Evolutionary conservation across 2,888 invertebrate genomes (phyloP), one percentile per base, ranked within the genome.

Genomic region (Uropetala carovei): DNA sequence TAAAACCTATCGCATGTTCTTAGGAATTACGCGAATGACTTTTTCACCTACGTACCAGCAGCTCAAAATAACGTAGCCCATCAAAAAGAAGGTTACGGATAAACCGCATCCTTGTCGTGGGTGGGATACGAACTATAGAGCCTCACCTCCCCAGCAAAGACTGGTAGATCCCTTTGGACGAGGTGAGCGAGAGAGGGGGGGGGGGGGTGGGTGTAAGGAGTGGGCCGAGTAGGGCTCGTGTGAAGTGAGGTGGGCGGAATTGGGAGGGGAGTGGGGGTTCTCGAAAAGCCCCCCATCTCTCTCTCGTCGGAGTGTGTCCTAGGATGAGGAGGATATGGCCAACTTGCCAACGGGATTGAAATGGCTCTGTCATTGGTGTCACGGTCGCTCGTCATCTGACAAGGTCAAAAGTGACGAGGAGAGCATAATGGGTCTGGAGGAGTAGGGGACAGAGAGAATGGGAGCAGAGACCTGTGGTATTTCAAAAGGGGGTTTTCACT

Each of bases 291-390:
- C 22, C 13, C 68, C n/a, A 18, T 68, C 43, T 43, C 75, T 27
- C 75, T 75, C 13, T 22, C n/a, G 22, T 68, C 18, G 68, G 22
- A 68, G 68, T 3, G 43, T 27, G 27, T 11, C 75, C 75, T 75
- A 75, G 75, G 75, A 75, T 75, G 75, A 75, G 27, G 75, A 75
- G 27, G 75, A 75, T 75, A 75, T 22, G 75, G 27, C 75, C 75
- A 75, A 75, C 75, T 27, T 27, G 27, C 75, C 75, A 75, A 75
- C 22, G 14, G 75, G 22, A 75, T 75, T 75, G 27, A 27, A 75
- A 75, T 75, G 75, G 75, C 75, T 75, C 75, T 75, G 75, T 59
- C 86, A 86, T 86, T 86, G 22, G 86, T 86, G 86, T 86, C 86
- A 86, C 86, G 86, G 86, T 60, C 86, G 86, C 59, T 13, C 59